Base-by-base conservation (phyloP, 2,797 vertebrate species). In the Enteromius mattozi region DNA sequence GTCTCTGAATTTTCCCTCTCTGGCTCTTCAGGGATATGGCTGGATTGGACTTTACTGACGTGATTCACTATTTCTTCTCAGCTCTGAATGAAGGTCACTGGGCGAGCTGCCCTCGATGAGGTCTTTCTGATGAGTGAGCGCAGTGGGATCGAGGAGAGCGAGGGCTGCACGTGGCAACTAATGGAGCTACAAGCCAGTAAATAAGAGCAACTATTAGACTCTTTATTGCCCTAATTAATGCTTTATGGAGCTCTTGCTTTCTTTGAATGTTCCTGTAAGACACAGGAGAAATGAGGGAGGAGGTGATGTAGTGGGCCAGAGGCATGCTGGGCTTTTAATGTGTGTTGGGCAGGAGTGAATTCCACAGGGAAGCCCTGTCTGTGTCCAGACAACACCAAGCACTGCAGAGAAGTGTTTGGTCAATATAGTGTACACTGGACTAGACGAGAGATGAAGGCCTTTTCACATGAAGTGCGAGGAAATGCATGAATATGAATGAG, bases 191-290 rank as follows among this genome's bases (percentile, higher is more conserved):
- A 80, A 56, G 30, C 86, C 86, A 88, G 87, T 89, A 90, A 90
- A 90, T 87, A 87, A 91, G 82, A 81, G 54, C 82, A 84, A 85
- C 84, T 86, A 87, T 89, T 82, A 83, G 81, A 74, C 80, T 51
- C 75, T 91, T 91, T 91, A 91, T 84, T 84, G 74, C 78, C 27
- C 83, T 89, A 90, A 91, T 89, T 86, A 92, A 89, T 86, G 87
- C 87, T 92, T 92, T 90, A 90, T 85, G 85, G 85, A 86, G 85
- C 87, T 88, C 77, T 89, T 83, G 12, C 85, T 89, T 87, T 88
- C 78, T 71, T 78, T 87, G 86, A 86, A 87, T 56, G 80, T 63
- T 72, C 51, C 65, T 69, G 74, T 86, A 83, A 86, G 86, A 86
- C 21, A 33, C 49, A 65, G 61, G 37, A 80, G 63, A n/a, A 42